Base-by-base conservation (phyloP, 2,888 invertebrate genomes). In the Atrina japonica region DNA sequence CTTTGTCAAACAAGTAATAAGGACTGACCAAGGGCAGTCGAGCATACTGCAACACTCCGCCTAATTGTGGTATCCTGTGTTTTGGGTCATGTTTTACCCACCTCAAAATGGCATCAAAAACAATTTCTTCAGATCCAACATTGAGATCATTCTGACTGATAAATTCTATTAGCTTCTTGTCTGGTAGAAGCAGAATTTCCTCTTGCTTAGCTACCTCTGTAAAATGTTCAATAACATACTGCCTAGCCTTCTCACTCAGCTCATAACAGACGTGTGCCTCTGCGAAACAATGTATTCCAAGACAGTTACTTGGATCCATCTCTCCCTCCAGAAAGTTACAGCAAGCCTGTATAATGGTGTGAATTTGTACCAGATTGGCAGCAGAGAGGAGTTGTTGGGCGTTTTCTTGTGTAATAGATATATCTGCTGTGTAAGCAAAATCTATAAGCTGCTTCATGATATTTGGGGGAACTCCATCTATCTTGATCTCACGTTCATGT, bases 221-320 rank as follows among this genome's bases (percentile, higher is more conserved):
- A 49, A 83, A 83, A 56, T 76, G 71, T n/a, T 70, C 58, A 25
- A 91, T 82, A 9, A 90, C 88, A 77, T 85, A 92, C 40, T 86
- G 81, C 76, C 90, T 88, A 9, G 92, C 90, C 73, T 89, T 89
- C 25, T 87, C 81, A 73, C 89, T 89, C 25, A 92, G 86, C 49
- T 90, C 88, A 21, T 77, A 82, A 73, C 92, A 92, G 18, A 90
- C 89, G 80, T 92, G 92, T 25, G 90, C 84, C 75, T 92, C 92
- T 25, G 92, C 92, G 84, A 92, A 92, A 77, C 91, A 91, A 78
- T 91, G 91, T 59, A 92, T 91, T 2, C 91, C 92, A 21, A 92
- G 80, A 76, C 91, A 91, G 81, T 92, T 92, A 11, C 86, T 84
- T 23, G 89, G 88, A 76, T 92, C 91, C 90, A 92, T 91, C 78